phyloP scores from a whole-genome alignment of 2,888 invertebrate species.

The Hirtodrosophila duncani region DNA sequence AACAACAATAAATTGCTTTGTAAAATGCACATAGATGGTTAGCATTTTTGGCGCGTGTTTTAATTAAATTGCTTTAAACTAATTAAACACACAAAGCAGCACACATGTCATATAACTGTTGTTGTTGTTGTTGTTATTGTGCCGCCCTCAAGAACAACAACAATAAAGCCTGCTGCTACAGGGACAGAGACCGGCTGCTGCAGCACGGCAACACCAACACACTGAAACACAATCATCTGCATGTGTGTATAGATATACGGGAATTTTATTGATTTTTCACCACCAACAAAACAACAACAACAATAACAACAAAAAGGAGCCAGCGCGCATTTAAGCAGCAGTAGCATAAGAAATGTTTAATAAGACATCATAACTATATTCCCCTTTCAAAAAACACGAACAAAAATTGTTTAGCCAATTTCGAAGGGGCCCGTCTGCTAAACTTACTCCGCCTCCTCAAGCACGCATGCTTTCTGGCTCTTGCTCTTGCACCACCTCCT shows the following conservation, averaged over 20 bases:
- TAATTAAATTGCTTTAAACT: conserved; percentile 48
- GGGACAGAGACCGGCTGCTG: neutral
- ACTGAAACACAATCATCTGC: conserved; percentile 1
- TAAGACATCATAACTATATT: too few relatives aligned
- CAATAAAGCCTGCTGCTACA: neutral
- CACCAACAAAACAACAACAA: conserved; percentile 1
- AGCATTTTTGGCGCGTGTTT: conserved; percentile 17
- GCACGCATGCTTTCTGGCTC: too few relatives aligned
- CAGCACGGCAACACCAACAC: conserved; percentile 5
- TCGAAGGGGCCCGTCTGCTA: too few relatives aligned
- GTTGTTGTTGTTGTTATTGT: too few relatives aligned
- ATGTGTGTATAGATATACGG: conserved; percentile 22
- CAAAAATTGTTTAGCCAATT: too few relatives aligned
- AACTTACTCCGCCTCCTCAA: too few relatives aligned
- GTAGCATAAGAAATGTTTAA: too few relatives aligned
- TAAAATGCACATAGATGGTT: neutral
- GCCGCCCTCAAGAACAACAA: neutral
- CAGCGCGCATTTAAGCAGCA: too few relatives aligned
- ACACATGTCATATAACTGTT: conserved; percentile 1
- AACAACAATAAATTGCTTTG: conserved; percentile 10
- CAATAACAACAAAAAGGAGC: conserved; percentile 8
- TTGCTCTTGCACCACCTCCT: too few relatives aligned
- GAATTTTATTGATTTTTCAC: conserved; percentile 33
- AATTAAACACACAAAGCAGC: conserved; percentile 57
- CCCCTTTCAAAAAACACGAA: too few relatives aligned